Evolutionary conservation across 2,797 vertebrate species (phyloP), one percentile per base, ranked within the genome.

Genomic region (Enteromius treurensis): DNA sequence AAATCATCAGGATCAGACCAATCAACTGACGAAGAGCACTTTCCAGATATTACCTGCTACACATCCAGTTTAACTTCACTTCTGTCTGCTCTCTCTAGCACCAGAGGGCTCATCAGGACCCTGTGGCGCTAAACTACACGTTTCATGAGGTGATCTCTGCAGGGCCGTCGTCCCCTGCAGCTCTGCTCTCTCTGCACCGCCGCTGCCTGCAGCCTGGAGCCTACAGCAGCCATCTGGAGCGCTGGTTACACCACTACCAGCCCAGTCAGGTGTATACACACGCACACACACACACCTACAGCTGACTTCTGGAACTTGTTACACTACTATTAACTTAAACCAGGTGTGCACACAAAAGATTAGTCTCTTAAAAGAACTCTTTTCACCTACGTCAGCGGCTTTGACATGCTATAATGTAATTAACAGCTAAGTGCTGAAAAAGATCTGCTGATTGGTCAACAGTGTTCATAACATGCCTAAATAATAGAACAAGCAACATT

Each of bases 61-160:
- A 40, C 70, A 51, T 65, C 4, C 23, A 32, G 34, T 65, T 81
- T 81, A 3, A 82, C 37, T 65, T 60, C 17, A 14, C 26, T 62
- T 32, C 29, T 73, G 51, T 58, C 26, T 32, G 13, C 65, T 60
- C 67, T 60, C 86, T 88, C 4, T 89, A 99, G 98, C 98, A 99
- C 91, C 98, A 99, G 91, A 94, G 96, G 85, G 98, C 97, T 47
- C 98, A 97, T 89, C 96, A 91, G 69, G 97, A 99, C 90, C 96
- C 96, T 0, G 95, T 93, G 64, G 97, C 98, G 0, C 92, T 97
- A 65, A 99, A 99, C 90, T 95, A 97, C 92, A 96, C 95, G 40
- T 99, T 99, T 94, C 95, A 97, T 78, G 93, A 96, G 81, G 97
- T 99, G 90, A 94, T 98, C 89, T 95, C 96, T 0, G 97, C 97